Base-by-base conservation (phyloP, 2,113 vertebrate species). In the Triplophysa dalaica region DNA sequence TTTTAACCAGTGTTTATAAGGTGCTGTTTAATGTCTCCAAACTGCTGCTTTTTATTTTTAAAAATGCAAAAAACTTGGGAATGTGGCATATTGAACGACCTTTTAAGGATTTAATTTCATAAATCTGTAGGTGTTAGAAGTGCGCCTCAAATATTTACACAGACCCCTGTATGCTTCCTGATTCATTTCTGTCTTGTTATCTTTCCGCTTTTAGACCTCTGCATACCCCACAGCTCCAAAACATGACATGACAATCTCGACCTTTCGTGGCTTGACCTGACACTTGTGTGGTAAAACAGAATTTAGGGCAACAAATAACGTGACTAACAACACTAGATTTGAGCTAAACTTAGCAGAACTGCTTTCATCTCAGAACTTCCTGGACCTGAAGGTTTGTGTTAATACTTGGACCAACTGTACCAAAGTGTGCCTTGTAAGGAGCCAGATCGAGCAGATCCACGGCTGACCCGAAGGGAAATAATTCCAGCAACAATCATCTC, bases 401-500 rank as follows among this genome's bases (percentile, higher is more conserved):
- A 62, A 75, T 75, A 26, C 38, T 75, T 75, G 33, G 70, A 73
- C 13, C 70, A 43, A 48, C 13, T 48, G 38, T 24, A 63, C 58
- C 48, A 60, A 73, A 60, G 16, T 22, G 29, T 43, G n/a, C 11
- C 54, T 43, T 60, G 54, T 43, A 60, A 9, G 0, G 22, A 54
- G 54, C 29, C 54, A 73, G 3, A 43, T 9, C 0, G n/a, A 73
- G 54, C 52, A 56, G 50, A 72, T 58, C 24, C 50, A 4, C 26
- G 24, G 11, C 70, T 22, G 70, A 73, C n/a, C 54, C 12, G 0
- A n/a, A 2, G 54, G 54, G 54, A 60, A 24, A 43, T 73, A 0
- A 64, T 81, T 86, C 84, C 83, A 72, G 38, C 82, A 88, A 88
- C 85, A 88, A 89, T 88, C 86, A 83, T 89, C 89, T 87, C 87